These are phyloP conservation scores for Thecophora atra DNA, from an alignment of 2,888 invertebrate species.

Conservation along the genomic window DNA sequence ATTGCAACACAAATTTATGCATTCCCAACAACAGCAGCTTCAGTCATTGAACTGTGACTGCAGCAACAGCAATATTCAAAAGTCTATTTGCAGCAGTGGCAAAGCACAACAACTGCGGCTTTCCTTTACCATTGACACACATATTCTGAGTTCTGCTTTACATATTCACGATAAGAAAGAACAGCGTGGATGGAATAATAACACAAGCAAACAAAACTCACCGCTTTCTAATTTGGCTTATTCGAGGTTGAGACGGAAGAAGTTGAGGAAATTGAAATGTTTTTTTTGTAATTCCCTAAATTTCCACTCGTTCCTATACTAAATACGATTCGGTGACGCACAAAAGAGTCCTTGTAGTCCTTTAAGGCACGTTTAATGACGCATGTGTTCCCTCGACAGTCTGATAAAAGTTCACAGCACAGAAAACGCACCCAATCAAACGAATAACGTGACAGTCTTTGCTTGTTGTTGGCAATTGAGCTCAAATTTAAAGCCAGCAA, in stretches of 20 bases:
- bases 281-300: constrained; percentile 44
- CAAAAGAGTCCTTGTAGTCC: constrained; percentile 26
- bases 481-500: not conserved
- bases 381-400: constrained; percentile 19
- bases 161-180: not conserved
- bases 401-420: not conserved
- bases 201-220: constrained; percentile 7
- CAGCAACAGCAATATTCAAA: constrained; percentile 5
- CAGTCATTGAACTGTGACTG: constrained; percentile 37
- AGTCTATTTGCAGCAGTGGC: not conserved
- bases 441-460: not conserved
- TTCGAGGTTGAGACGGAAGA: not conserved
- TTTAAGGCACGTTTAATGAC: constrained; percentile 12
- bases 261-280: constrained; percentile 16
- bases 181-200: not conserved
- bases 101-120: not conserved
- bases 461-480: not conserved
- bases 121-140: not conserved
- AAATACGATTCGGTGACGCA: constrained; percentile 4
- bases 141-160: not conserved
- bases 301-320: constrained; percentile 6
- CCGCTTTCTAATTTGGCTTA: constrained; percentile 17
- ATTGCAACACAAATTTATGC: not conserved
- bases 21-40: constrained; percentile 22
- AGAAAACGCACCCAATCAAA: not conserved